Evolutionary conservation across 2,113 vertebrate species (phyloP), one percentile per base, ranked within the genome.

Genomic region (Pongo pygmaeus): DNA sequence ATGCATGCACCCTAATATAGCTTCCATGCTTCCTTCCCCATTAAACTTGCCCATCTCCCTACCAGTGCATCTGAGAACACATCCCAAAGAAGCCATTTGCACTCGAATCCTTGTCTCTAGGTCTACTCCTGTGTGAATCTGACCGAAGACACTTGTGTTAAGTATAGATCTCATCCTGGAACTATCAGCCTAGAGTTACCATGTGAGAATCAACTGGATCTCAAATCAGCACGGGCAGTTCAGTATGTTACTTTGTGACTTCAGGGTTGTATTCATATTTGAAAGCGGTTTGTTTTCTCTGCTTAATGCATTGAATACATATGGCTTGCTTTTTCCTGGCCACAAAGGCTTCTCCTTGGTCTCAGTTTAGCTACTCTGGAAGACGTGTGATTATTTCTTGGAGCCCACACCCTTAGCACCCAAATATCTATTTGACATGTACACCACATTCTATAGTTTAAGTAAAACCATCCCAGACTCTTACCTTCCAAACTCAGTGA

Each of bases 1-100:
- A 6, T 12, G 20, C 0, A 8, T 3, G 9, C 0, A 27, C 9
- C 3, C 2, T 48, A 8, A 30, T 23, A 20, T 13, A 23, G 50
- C 59, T 75, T 32, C 32, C 48, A 61, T 5, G 3, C 61, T 64
- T 64, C 61, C 25, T n/a, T 86, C 22, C 8, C 5, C n/a, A 23
- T 35, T 52, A 38, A 70, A 77, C 2, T 32, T 55, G 38, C 22
- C 38, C 6, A 32, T n/a, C 86, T 90, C 22, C 11, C 32, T 64
- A 59, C 48, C 25, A 64, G 23, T 27, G 23, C n/a, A 25, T 55
- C 16, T 61, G 81, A 94, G 74, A 72, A 46, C 13, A 57, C 13
- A 7, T 72, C 20, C 75, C 22, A 90, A 57, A 69, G 20, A 69
- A 95, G 14, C 14, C 6, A 40, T 38, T 10, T 38, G 17, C 12